Evolutionary conservation across 2,113 vertebrate species (phyloP).

Genomic region (Circaetus cinerascens): DNA sequence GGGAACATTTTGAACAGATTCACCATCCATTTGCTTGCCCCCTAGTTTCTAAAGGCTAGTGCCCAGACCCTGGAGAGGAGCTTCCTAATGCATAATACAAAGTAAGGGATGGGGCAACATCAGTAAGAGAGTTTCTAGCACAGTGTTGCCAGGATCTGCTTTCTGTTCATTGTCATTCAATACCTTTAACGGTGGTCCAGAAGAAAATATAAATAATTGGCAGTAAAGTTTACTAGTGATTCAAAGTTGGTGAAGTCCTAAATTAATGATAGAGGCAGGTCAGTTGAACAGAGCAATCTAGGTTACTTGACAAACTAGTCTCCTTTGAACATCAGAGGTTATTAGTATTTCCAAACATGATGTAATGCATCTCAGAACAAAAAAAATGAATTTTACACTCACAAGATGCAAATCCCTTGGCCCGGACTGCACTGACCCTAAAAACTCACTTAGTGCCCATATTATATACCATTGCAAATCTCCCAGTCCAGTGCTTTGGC

Average conservation of each 20-base stretch:
- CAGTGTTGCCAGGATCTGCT: not conserved
- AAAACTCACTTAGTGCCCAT: not conserved
- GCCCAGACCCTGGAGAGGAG: not conserved
- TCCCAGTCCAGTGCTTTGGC: conserved; percentile 16
- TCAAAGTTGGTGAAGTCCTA: not conserved
- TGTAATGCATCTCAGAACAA: not conserved
- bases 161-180: not conserved
- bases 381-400: not conserved
- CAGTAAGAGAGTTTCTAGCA: not conserved
- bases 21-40: not conserved
- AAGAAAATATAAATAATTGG: not conserved
- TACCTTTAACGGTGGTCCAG: not conserved
- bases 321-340: not conserved
- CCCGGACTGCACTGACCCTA: not conserved
- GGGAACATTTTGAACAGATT: not conserved
- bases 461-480: not conserved
- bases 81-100: not conserved
- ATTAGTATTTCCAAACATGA: not conserved
- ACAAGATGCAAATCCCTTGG: not conserved
- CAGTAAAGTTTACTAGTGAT: not conserved
- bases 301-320: not conserved
- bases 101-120: not conserved
- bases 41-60: not conserved
- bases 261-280: not conserved
- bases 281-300: not conserved